These are phyloP conservation scores for Clarias batrachus DNA, from an alignment of 2,113 vertebrate genomes.

Conservation along the genomic window DNA sequence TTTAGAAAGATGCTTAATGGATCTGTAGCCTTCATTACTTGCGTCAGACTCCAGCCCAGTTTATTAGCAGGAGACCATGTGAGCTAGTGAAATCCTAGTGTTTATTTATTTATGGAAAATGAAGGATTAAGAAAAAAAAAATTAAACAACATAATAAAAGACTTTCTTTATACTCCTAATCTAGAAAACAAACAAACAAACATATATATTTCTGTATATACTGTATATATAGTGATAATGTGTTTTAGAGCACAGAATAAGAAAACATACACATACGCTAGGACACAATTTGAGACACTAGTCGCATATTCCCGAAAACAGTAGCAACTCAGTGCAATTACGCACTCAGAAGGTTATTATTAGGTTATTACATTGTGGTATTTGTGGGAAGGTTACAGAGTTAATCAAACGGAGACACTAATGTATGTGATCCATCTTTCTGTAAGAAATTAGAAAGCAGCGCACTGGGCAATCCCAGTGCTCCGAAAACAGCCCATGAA, in stretches of 20 bases:
- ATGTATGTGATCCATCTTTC: conserved; percentile 33
- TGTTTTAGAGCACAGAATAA: neutral
- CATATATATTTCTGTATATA: neutral
- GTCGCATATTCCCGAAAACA: neutral
- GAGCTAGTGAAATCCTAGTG: conserved; percentile 12
- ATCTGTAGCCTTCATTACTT: conserved; percentile 29
- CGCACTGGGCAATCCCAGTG: neutral
- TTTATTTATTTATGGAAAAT: neutral
- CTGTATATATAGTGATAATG: neutral
- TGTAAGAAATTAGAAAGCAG: neutral
- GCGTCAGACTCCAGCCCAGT: neutral
- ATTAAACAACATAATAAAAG: neutral
- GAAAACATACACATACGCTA: neutral
- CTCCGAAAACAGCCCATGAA: conserved; percentile 7
- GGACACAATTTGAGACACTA: neutral
- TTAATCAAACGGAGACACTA: conserved; percentile 18
- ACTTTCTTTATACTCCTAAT: neutral
- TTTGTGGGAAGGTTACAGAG: conserved; percentile 7
- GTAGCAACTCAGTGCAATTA: neutral
- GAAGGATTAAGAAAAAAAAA: neutral
- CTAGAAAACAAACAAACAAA: neutral
- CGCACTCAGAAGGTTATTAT: conserved; percentile 7
- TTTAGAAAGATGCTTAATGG: conserved; percentile 29
- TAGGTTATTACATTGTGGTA: conserved; percentile 11
- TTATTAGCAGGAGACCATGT: neutral